Base-by-base conservation (phyloP, 2,888 invertebrate species). In the Phaedon cochleariae region DNA sequence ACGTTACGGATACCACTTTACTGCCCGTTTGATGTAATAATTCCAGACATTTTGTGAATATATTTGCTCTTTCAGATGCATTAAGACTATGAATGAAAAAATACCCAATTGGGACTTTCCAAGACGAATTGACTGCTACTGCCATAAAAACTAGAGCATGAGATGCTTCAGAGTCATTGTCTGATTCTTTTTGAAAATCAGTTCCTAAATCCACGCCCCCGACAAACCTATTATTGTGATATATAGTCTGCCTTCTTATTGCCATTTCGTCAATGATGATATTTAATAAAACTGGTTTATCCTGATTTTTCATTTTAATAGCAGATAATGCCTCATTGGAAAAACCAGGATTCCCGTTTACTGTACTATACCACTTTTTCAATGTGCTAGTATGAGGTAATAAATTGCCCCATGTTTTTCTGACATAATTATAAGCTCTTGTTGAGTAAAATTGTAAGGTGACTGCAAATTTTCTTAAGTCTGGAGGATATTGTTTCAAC, bases 41-140 rank as follows among this genome's bases (percentile, higher is more conserved):
- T 34, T 63, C 21, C 18, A 63, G 26, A 51, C 20, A 29, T 22
- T 15, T 15, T 20, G 1, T 6, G 48, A 58, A 49, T 10, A 63
- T 10, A 51, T 66, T 49, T 62, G 64, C 67, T 61, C 64, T 70
- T 65, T 15, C 31, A 2, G 15, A 63, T 21, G 49, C 70, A 41
- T 21, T 64, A 7, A 73, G 45, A 10, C 63, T 51, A 57, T 66
- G 59, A 5, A 72, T 75, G 54, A 74, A 64, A 67, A 72, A 75
- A 57, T 74, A 74, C 4, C 61, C 73, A 10, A 71, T 17, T 7
- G 48, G 48, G 15, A 48, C 7, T 20, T 48, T 48, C 48, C 48
- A 48, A 15, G 10, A 15, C 10, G 51, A 51, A 48, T 73, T 73
- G 1, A 74, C n/a, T 12, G 52, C 62, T 12, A 74, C 73, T 9